phyloP scores from a whole-genome alignment of 2,888 invertebrate genomes.

The Drosophila ustulata region DNA sequence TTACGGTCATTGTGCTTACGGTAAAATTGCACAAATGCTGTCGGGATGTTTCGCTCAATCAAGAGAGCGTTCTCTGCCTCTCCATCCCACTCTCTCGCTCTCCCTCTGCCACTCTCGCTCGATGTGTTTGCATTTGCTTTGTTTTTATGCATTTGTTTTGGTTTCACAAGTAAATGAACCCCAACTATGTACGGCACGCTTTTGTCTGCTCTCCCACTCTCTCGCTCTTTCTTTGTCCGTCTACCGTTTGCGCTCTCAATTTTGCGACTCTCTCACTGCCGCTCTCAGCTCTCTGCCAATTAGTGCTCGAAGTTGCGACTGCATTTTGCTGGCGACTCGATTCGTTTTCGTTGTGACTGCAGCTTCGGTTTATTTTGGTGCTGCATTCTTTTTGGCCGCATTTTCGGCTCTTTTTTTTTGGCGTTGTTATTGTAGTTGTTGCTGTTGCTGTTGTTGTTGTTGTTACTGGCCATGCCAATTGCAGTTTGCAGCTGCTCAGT shows the following conservation, averaged over 20 bases:
- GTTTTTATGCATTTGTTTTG: constrained; percentile 40
- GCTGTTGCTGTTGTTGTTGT: constrained; percentile 37
- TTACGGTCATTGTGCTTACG: constrained; percentile 35
- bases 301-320: constrained; percentile 55
- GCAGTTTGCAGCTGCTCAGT: constrained; percentile 63
- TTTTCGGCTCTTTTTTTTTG: constrained; percentile 52
- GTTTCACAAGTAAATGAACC: constrained; percentile 68
- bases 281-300: constrained; percentile 49
- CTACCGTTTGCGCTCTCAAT: constrained; percentile 7
- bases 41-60: neutral
- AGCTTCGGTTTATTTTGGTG: constrained; percentile 76
- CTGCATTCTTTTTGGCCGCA: constrained; percentile 75
- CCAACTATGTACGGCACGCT: constrained; percentile 45
- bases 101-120: constrained; percentile 1
- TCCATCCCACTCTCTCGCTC: constrained; percentile 7
- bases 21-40: constrained; percentile 39
- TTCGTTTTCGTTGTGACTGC: constrained; percentile 48
- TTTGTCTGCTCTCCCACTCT: constrained; percentile 8
- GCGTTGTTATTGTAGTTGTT: constrained; percentile 28
- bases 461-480: constrained; percentile 58
- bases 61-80: neutral
- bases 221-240: constrained; percentile 5
- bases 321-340: constrained; percentile 60
- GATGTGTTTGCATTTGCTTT: constrained; percentile 25
- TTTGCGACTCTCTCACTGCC: neutral